phyloP scores from a whole-genome alignment of 2,797 vertebrate genomes.

The Oreortyx pictus region DNA sequence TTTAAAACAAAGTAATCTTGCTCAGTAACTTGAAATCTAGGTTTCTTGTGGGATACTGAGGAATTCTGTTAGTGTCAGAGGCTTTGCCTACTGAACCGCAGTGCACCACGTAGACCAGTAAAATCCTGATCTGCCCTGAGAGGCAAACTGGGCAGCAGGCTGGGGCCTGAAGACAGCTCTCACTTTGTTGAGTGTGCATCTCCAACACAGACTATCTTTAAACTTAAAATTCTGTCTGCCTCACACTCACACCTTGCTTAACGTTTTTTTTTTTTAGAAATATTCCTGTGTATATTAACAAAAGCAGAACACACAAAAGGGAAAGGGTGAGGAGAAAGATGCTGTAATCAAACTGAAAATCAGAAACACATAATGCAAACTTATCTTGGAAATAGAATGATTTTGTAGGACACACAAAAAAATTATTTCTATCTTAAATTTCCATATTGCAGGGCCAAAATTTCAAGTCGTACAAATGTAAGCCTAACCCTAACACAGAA shows the following conservation, averaged over 20 bases:
- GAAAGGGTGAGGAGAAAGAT: not conserved
- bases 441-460: not conserved
- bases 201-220: not conserved
- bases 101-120: no score
- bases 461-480: not conserved
- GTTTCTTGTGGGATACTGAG: no score
- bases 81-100: no score
- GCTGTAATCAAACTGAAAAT: not conserved
- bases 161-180: no score
- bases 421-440: not conserved
- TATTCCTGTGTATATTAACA: not conserved
- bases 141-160: no score
- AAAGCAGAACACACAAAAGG: not conserved
- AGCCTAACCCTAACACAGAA: not conserved
- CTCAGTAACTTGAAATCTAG: no score
- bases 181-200: not conserved
- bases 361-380: not conserved
- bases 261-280: not conserved
- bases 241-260: not conserved
- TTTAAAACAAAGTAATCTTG: no score
- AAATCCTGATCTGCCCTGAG: no score
- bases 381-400: not conserved
- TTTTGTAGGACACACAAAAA: not conserved
- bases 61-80: no score
- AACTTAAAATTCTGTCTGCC: not conserved